These are phyloP conservation scores for Callitettix versicolor DNA, from an alignment of 1,140 invertebrate species.

Conservation along the genomic window DNA sequence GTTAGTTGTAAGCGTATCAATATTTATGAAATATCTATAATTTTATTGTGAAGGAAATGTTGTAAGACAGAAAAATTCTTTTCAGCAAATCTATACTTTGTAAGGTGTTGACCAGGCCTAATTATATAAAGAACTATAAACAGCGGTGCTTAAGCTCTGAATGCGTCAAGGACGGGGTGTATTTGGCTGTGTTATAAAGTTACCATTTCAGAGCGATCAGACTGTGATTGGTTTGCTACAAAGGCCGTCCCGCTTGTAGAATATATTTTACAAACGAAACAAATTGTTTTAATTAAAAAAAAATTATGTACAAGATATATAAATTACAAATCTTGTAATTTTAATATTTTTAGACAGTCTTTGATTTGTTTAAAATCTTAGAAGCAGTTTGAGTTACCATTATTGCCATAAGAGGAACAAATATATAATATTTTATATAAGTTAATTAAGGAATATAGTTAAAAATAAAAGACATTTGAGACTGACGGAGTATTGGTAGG, in stretches of 20 bases:
- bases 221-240: slow-evolving; percentile 10
- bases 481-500: not conserved
- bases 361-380: slow-evolving; percentile 4
- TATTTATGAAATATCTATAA: not conserved
- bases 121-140: not conserved
- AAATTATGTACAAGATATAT: not conserved
- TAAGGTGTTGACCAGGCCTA: slow-evolving; percentile 1
- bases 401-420: slow-evolving; percentile 16
- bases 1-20: not conserved
- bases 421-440: not conserved
- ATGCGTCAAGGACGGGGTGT: not conserved
- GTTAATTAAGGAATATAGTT: too few species aligned
- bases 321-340: slow-evolving; percentile 3
- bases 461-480: slow-evolving; percentile 9
- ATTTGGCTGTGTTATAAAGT: slow-evolving; percentile 11
- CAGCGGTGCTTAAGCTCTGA: not conserved
- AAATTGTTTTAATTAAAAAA: not conserved
- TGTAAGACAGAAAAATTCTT: too few species aligned
- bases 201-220: slow-evolving; percentile 12
- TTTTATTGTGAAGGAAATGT: not conserved
- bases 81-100: too few species aligned
- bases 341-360: slow-evolving; percentile 7
- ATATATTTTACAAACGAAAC: not conserved
- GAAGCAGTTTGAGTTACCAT: slow-evolving; percentile 16
- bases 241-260: not conserved